A percentile compares a stretch with the other conserved stretches of the same genome.
Conservation (phyloP, 92 coral and sea anemone species). For the Heteractis magnifica region DNA sequence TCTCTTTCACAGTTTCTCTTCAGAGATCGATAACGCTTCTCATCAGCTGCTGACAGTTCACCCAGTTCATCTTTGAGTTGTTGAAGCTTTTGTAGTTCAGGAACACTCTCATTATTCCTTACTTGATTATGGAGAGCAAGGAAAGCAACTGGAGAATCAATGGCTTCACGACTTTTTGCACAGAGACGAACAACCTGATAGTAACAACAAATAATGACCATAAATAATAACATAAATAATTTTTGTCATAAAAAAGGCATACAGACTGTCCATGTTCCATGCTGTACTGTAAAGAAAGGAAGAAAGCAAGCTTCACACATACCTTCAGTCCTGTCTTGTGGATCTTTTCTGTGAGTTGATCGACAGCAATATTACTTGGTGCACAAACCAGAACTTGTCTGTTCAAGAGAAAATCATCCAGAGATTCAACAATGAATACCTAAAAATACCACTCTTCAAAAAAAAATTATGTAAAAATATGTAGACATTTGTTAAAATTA, state of each 20-base stretch:
- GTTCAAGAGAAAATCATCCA: neutral
- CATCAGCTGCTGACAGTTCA: constrained; percentile 97
- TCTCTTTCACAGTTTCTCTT: constrained; percentile 99
- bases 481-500: constrained; percentile 23
- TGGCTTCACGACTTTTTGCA: constrained; percentile 99
- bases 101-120: constrained; percentile 98
- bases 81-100: constrained; percentile 96
- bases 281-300: neutral
- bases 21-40: constrained; percentile 94
- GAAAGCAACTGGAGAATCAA: constrained; percentile 98
- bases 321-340: constrained; percentile 99
- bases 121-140: constrained; percentile 98
- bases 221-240: too few species aligned
- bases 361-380: constrained; percentile 99
- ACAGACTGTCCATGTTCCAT: neutral
- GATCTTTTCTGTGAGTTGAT: constrained; percentile 97
- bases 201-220: neutral
- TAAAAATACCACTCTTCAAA: neutral
- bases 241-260: too few species aligned
- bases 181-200: constrained; percentile 92
- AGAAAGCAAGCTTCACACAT: neutral
- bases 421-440: neutral
- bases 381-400: constrained; percentile 99
- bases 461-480: neutral
- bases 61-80: constrained; percentile 99